Conservation (phyloP, 2,888 invertebrate species). For the Gastracanthus pulcherrimus region DNA sequence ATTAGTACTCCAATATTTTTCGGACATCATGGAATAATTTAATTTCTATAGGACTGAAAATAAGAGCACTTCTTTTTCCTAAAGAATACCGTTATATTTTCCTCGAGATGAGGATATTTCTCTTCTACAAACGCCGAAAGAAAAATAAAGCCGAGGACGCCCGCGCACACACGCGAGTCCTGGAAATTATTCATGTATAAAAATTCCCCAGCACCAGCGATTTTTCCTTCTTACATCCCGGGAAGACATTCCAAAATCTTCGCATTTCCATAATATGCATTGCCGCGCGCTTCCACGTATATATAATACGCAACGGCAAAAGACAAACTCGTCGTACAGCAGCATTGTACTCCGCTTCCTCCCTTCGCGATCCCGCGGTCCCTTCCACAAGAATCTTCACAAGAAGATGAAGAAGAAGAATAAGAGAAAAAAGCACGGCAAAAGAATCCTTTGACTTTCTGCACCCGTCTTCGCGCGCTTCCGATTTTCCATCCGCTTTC, state of each 20-base stretch:
- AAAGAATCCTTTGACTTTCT: constrained; percentile 11
- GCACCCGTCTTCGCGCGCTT: constrained; percentile 5
- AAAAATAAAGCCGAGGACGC: neutral
- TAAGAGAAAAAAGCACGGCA: neutral
- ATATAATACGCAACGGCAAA: neutral
- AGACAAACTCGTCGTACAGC: constrained; percentile 30
- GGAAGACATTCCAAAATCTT: constrained; percentile 32
- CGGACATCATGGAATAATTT: neutral
- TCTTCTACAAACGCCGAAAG: neutral
- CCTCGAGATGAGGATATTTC: neutral
- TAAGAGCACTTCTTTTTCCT: neutral
- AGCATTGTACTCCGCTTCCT: neutral
- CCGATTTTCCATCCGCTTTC: constrained; percentile 28
- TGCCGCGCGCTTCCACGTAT: neutral
- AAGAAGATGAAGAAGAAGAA: neutral
- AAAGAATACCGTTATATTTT: neutral
- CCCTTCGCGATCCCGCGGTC: neutral
- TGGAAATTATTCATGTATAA: constrained; percentile 34
- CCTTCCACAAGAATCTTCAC: neutral
- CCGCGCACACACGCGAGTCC: too few species aligned
- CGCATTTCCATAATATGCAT: constrained; percentile 42
- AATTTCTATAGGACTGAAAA: neutral
- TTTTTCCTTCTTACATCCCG: constrained; percentile 31
- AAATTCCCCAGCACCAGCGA: constrained; percentile 1
- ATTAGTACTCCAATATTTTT: too few species aligned